phyloP scores from a whole-genome alignment of 2,797 vertebrate species.

The Coccyzus lansbergi region DNA sequence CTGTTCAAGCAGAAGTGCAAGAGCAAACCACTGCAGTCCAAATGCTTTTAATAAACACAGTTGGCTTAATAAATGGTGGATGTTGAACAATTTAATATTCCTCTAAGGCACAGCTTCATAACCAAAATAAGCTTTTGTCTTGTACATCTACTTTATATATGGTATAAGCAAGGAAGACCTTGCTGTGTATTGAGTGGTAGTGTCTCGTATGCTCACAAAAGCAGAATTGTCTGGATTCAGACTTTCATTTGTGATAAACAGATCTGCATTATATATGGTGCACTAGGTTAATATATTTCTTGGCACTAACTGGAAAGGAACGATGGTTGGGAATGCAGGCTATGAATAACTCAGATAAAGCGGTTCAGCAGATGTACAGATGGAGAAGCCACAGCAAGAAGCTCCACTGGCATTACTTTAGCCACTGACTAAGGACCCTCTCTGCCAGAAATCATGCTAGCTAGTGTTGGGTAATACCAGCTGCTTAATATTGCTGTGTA shows the following conservation, averaged over 20 bases:
- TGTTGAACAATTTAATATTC: not conserved
- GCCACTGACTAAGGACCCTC: fast-evolving
- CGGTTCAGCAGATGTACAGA: not conserved
- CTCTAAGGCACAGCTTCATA: not conserved
- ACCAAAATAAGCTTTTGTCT: not conserved
- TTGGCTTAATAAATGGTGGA: not conserved
- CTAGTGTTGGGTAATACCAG: not conserved
- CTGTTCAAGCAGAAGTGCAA: not conserved
- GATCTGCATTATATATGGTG: not conserved
- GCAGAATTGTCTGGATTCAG: not conserved
- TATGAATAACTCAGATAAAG: not conserved
- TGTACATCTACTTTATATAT: not conserved
- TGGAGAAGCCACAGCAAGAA: not conserved
- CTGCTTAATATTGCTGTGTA: not conserved
- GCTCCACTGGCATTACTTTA: not conserved
- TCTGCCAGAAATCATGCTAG: not conserved
- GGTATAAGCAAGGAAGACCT: not conserved
- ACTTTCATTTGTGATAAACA: not conserved
- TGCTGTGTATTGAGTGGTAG: not conserved
- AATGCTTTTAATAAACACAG: not conserved
- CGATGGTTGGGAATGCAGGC: not conserved
- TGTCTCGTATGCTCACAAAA: not conserved
- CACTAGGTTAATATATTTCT: not conserved
- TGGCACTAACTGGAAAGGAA: not conserved
- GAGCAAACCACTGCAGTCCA: not conserved